Evolutionary conservation across 2,797 vertebrate species (phyloP).

Genomic region (Dendrocincla fuliginosa): DNA sequence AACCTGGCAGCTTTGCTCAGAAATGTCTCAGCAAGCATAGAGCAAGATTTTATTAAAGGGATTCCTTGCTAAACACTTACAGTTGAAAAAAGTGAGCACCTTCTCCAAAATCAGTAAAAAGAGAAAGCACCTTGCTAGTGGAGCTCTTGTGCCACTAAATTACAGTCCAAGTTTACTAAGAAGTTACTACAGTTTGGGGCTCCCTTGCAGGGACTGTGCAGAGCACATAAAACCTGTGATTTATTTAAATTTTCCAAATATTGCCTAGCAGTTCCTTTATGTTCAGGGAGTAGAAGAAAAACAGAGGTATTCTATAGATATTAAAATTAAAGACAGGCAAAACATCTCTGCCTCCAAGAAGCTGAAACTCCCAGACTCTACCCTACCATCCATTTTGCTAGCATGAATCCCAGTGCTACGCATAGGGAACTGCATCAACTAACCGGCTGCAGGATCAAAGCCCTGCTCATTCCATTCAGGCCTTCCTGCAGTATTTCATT

Average conservation of each 20-base stretch:
- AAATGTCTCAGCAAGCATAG: background rate
- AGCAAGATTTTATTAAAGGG: conserved; percentile 10
- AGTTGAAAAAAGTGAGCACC: background rate
- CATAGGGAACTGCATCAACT: rapidly evolving
- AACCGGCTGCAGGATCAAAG: background rate
- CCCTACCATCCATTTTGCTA: background rate
- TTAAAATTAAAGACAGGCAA: background rate
- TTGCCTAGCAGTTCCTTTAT: background rate
- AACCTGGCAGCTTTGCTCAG: background rate
- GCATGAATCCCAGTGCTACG: rapidly evolving
- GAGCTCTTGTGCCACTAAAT: background rate
- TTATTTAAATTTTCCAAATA: background rate
- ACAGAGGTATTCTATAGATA: background rate
- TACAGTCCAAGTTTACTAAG: background rate
- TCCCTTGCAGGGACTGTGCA: background rate
- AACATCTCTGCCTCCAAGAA: background rate
- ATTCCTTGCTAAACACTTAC: background rate
- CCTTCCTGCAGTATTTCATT: background rate
- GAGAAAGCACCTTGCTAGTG: background rate
- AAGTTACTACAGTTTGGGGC: background rate
- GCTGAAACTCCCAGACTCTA: background rate
- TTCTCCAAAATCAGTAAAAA: background rate
- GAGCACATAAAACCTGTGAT: background rate
- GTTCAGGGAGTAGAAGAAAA: background rate
- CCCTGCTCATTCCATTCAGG: background rate